phyloP scores from a whole-genome alignment of 2,113 vertebrate species.

The Crotalus viridis region DNA sequence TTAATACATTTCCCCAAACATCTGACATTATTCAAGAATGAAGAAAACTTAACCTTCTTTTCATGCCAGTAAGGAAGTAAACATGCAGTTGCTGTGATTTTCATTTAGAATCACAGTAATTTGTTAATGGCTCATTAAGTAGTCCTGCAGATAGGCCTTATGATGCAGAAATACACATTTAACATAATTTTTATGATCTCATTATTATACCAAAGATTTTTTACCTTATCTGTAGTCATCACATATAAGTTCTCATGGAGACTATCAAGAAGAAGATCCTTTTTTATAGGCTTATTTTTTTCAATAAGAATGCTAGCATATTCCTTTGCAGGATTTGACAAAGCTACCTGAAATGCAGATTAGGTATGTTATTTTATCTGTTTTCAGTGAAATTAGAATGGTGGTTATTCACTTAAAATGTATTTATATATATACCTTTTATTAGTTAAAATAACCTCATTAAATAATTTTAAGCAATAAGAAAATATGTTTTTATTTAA shows the following conservation, averaged over 20 bases:
- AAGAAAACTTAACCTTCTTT: not conserved
- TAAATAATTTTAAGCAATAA: not conserved
- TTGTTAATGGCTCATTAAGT: not conserved
- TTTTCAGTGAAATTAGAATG: not conserved
- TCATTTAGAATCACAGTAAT: not conserved
- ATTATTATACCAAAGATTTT: fast-evolving
- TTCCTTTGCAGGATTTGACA: constrained; percentile 62
- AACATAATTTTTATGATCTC: not conserved
- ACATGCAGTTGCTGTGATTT: not conserved
- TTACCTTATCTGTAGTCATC: constrained; percentile 90
- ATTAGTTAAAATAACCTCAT: not conserved
- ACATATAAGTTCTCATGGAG: constrained; percentile 79
- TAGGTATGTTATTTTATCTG: not conserved
- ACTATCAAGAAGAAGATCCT: constrained; percentile 82
- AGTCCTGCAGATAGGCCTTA: not conserved
- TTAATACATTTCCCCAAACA: not conserved
- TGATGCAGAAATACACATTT: not conserved
- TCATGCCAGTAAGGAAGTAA: not conserved
- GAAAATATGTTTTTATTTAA: not conserved
- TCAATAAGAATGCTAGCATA: constrained; percentile 76
- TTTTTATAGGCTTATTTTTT: constrained; percentile 78
- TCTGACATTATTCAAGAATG: not conserved
- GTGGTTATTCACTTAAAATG: not conserved
- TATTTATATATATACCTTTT: not conserved
- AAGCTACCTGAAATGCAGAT: constrained; percentile 74